Evolutionary conservation across 2,888 invertebrate species (phyloP).

Genomic region (Sericinus montela): DNA sequence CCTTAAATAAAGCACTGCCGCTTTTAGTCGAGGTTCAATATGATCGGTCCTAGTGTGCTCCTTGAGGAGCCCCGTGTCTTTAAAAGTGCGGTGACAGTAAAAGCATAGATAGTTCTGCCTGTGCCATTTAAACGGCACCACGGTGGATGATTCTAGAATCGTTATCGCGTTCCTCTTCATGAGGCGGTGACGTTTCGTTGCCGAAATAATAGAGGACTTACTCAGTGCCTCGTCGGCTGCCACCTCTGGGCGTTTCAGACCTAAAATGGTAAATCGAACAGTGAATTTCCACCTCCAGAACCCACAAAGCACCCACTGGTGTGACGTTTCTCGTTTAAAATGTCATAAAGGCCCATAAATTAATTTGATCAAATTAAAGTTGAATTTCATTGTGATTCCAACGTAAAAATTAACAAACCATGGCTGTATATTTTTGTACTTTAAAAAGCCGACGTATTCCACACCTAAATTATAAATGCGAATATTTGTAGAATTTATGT

Average conservation of each 20-base stretch:
- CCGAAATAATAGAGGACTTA: conserved; percentile 52
- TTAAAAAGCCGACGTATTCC: too few relatives aligned
- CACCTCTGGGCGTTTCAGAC: conserved; percentile 35
- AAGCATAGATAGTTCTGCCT: conserved; percentile 65
- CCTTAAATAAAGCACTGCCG: conserved; percentile 54
- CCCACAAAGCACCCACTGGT: background rate
- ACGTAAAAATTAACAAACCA: too few relatives aligned
- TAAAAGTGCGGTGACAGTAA: conserved; percentile 58
- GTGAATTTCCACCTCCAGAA: conserved; percentile 14
- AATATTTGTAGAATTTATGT: too few relatives aligned
- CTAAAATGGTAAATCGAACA: conserved; percentile 57
- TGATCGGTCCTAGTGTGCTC: conserved; percentile 56
- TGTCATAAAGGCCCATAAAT: background rate
- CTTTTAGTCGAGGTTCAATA: conserved; percentile 42
- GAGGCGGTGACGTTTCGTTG: conserved; percentile 58
- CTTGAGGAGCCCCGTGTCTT: conserved; percentile 48
- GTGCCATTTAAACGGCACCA: conserved; percentile 66
- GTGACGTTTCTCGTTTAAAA: too few relatives aligned
- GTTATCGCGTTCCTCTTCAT: conserved; percentile 60
- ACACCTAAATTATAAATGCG: too few relatives aligned
- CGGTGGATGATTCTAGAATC: conserved; percentile 55
- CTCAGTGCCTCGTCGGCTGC: conserved; percentile 36
- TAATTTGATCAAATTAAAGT: too few relatives aligned
- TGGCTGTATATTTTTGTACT: too few relatives aligned
- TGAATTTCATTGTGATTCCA: too few relatives aligned